Evolutionary conservation across 35 echinoderm and acorn worm species (phyloP).

Genomic region (Amphiura filiformis): DNA sequence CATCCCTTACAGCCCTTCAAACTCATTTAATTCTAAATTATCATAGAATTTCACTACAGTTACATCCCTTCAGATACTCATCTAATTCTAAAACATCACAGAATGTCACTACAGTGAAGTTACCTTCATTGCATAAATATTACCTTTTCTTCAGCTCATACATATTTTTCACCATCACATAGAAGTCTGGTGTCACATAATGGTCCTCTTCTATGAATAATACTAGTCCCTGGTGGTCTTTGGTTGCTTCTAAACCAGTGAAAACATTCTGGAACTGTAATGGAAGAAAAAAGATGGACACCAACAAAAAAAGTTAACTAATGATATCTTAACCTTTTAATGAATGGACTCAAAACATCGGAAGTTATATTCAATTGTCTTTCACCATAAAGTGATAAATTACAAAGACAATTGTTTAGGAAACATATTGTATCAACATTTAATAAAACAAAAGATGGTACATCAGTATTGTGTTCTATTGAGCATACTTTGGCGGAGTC

Average conservation of each 20-base stretch:
- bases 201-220: conserved; percentile 92
- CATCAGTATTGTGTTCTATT: too few relatives aligned
- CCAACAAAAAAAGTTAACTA: neutral
- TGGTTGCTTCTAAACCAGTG: conserved; percentile 66
- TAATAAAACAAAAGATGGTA: too few relatives aligned
- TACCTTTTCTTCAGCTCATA: conserved; percentile 76
- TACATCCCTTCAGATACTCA: too few relatives aligned
- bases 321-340: neutral
- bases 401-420: too few relatives aligned
- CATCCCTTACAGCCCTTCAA: too few relatives aligned
- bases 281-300: neutral
- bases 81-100: neutral
- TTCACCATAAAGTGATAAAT: too few relatives aligned
- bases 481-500: too few relatives aligned
- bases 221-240: conserved; percentile 78
- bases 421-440: too few relatives aligned
- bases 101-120: neutral
- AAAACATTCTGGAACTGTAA: conserved; percentile 93
- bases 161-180: conserved; percentile 80
- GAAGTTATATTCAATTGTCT: too few relatives aligned
- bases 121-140: neutral
- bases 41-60: too few relatives aligned
- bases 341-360: too few relatives aligned
- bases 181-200: conserved; percentile 89
- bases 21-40: too few relatives aligned